Percentiles rank a stretch among this genome's conserved stretches.
These are phyloP conservation scores for Lottia gigantea DNA, from an alignment of 2,888 invertebrate genomes.

Conservation along the genomic window DNA sequence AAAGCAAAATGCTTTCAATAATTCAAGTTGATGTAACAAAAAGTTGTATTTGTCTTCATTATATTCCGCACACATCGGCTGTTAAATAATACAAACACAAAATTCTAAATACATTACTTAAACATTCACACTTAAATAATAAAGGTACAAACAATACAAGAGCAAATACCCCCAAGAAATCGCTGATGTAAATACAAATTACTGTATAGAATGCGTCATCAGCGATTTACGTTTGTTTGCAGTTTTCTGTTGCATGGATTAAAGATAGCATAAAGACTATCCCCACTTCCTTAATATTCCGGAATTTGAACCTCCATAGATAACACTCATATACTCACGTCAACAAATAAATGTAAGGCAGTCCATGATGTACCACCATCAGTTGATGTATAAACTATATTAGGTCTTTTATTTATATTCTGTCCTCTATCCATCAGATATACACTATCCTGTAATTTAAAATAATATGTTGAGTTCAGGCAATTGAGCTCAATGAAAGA, in stretches of 20 bases:
- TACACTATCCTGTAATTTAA: slow-evolving; percentile 59
- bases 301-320: too few species aligned
- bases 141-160: too few species aligned
- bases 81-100: slow-evolving; percentile 21
- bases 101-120: background rate
- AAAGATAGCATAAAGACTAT: too few species aligned
- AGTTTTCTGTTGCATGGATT: too few species aligned
- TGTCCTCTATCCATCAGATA: slow-evolving; percentile 66
- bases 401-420: slow-evolving; percentile 65
- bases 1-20: slow-evolving; percentile 64
- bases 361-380: slow-evolving; percentile 61
- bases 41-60: slow-evolving; percentile 62
- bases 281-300: too few species aligned
- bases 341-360: slow-evolving; percentile 64
- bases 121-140: background rate
- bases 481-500: background rate
- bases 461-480: background rate
- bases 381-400: slow-evolving; percentile 65
- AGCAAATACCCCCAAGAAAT: too few species aligned
- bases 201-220: too few species aligned
- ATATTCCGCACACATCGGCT: slow-evolving; percentile 47
- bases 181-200: too few species aligned
- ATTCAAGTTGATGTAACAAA: slow-evolving; percentile 63
- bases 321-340: slow-evolving; percentile 45
- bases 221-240: too few species aligned